These are phyloP conservation scores for Camptogramma bilineatum DNA, from an alignment of 2,888 invertebrate species.

Conservation along the genomic window DNA sequence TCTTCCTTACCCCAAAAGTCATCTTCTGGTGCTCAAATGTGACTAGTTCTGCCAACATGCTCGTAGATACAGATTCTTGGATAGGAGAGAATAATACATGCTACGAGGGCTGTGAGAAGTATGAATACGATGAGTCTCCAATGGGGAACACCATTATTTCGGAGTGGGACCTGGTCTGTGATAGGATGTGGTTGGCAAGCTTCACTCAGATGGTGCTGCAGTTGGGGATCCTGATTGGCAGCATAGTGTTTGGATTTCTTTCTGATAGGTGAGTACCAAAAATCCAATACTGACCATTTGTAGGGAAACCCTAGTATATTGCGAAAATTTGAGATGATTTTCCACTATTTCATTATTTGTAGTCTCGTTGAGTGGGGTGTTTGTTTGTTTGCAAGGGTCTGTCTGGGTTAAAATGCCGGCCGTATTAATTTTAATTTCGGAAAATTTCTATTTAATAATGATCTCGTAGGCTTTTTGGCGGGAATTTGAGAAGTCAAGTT, in stretches of 20 bases:
- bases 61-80: neutral
- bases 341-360: too few relatives aligned
- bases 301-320: neutral
- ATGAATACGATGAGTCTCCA: conserved; percentile 86
- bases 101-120: conserved; percentile 79
- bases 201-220: conserved; percentile 90
- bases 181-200: conserved; percentile 87
- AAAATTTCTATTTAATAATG: too few relatives aligned
- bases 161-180: conserved; percentile 91
- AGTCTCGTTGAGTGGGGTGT: too few relatives aligned
- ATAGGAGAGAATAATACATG: conserved; percentile 71
- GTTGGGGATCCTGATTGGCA: conserved; percentile 90
- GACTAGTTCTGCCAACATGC: neutral
- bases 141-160: conserved; percentile 89
- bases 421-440: too few relatives aligned
- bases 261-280: conserved; percentile 87
- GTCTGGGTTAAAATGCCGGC: too few relatives aligned
- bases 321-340: too few relatives aligned
- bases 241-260: conserved; percentile 89
- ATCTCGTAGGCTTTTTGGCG: too few relatives aligned
- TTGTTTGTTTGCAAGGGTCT: too few relatives aligned
- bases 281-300: neutral
- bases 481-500: too few relatives aligned
- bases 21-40: conserved; percentile 28
- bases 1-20: conserved; percentile 85